Conservation (phyloP, 2,797 vertebrate species). For the Pteronotus mesoamericanus region DNA sequence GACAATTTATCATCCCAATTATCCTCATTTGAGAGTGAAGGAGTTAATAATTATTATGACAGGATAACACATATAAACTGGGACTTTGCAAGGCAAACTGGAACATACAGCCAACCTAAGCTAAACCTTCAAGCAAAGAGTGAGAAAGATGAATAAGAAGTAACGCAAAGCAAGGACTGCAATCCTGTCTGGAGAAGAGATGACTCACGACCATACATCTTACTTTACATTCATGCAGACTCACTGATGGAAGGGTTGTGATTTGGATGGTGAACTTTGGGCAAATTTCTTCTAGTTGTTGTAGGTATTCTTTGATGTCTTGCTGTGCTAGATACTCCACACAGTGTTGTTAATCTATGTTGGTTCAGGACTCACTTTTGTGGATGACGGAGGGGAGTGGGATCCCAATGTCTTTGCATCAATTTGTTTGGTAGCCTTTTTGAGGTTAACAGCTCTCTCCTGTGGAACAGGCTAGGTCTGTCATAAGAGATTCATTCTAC, state of each 20-base stretch:
- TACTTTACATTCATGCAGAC: not conserved
- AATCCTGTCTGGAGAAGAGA: not conserved
- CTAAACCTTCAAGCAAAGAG: not conserved
- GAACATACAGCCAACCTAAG: not conserved
- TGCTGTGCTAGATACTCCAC: not conserved
- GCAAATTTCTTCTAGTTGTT: not conserved
- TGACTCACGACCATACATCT: not conserved
- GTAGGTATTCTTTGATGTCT: not conserved
- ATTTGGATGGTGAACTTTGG: not conserved
- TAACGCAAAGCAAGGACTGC: not conserved
- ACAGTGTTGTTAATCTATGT: not conserved
- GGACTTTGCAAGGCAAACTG: not conserved
- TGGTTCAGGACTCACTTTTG: not conserved
- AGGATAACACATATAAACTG: not conserved
- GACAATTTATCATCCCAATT: not conserved
- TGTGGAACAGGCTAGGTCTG: conserved; percentile 13
- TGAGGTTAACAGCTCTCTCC: not conserved
- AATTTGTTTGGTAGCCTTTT: not conserved
- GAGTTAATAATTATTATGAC: not conserved
- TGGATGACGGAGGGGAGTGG: not conserved
- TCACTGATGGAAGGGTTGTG: not conserved
- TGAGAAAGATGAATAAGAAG: not conserved
- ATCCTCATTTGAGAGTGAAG: not conserved
- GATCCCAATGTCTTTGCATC: not conserved
- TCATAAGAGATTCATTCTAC: not conserved